phyloP scores from a whole-genome alignment of 2,113 vertebrate species.

The Sander lucioperca region DNA sequence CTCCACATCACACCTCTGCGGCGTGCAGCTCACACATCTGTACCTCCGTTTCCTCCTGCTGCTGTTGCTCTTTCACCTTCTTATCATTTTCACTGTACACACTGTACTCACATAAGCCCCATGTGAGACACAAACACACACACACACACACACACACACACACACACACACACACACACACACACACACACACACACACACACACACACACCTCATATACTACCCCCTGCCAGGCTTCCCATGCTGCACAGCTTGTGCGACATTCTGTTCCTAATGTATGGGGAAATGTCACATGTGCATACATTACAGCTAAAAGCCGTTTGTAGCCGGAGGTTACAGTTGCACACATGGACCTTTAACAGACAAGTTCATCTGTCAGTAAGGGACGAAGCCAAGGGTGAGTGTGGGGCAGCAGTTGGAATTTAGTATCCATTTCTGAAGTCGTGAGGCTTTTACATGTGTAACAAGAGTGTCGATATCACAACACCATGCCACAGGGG shows the following conservation, averaged over 20 bases:
- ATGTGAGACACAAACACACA: background rate
- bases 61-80: constrained; percentile 46
- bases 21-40: constrained; percentile 34
- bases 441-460: background rate
- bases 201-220: background rate
- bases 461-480: constrained; percentile 12
- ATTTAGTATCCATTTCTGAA: constrained; percentile 16
- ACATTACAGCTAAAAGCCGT: constrained; percentile 53
- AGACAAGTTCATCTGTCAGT: constrained; percentile 32
- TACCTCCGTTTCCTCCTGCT: constrained; percentile 28
- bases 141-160: background rate
- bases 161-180: background rate
- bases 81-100: constrained; percentile 8
- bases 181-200: background rate
- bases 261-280: constrained; percentile 66
- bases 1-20: constrained; percentile 42
- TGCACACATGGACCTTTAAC: constrained; percentile 48
- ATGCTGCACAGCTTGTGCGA: constrained; percentile 58
- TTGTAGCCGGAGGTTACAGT: constrained; percentile 47
- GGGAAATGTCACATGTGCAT: constrained; percentile 65
- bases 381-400: background rate
- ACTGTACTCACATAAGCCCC: too few relatives aligned
- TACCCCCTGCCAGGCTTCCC: constrained; percentile 35
- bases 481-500: constrained; percentile 9
- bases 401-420: constrained; percentile 11